phyloP scores from a whole-genome alignment of 2,888 invertebrate species.

The Alcis repandata region DNA sequence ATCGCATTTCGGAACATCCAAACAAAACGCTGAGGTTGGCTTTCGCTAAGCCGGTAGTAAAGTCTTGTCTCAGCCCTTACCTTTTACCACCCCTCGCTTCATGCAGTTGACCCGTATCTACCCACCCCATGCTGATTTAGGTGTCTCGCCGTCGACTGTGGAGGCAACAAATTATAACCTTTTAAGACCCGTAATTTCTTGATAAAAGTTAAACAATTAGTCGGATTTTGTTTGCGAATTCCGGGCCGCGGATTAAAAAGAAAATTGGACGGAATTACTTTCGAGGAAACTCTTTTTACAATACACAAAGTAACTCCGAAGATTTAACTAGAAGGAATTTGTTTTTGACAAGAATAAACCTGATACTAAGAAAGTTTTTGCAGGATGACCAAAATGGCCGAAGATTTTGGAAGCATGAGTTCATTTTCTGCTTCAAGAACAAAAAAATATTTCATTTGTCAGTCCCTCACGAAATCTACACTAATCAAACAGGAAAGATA shows the following conservation, averaged over 20 bases:
- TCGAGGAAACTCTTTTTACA: conserved; percentile 18
- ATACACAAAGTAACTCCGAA: conserved; percentile 9
- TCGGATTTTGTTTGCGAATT: conserved; percentile 39
- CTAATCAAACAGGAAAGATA: conserved; percentile 39
- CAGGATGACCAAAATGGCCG: background rate
- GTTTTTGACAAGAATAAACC: background rate
- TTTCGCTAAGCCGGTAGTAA: conserved; percentile 54
- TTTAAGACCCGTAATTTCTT: conserved; percentile 58
- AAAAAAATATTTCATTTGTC: conserved; percentile 26
- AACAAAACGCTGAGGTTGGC: conserved; percentile 54
- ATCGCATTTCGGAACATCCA: conserved; percentile 54
- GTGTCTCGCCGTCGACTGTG: conserved; percentile 53
- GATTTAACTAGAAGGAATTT: conserved; percentile 14
- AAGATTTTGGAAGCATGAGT: background rate
- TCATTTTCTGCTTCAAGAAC: background rate
- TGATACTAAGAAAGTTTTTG: background rate
- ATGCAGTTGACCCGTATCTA: conserved; percentile 66
- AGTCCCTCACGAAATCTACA: conserved; percentile 37
- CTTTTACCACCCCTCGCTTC: conserved; percentile 45
- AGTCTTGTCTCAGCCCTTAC: conserved; percentile 46
- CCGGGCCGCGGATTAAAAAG: conserved; percentile 33
- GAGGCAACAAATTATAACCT: conserved; percentile 72
- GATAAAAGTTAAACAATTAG: conserved; percentile 51
- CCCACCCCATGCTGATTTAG: conserved; percentile 61
- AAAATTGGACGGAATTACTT: conserved; percentile 27